phyloP scores from a whole-genome alignment of 2,797 vertebrate genomes.

The Pseudotriccus pelzelni region DNA sequence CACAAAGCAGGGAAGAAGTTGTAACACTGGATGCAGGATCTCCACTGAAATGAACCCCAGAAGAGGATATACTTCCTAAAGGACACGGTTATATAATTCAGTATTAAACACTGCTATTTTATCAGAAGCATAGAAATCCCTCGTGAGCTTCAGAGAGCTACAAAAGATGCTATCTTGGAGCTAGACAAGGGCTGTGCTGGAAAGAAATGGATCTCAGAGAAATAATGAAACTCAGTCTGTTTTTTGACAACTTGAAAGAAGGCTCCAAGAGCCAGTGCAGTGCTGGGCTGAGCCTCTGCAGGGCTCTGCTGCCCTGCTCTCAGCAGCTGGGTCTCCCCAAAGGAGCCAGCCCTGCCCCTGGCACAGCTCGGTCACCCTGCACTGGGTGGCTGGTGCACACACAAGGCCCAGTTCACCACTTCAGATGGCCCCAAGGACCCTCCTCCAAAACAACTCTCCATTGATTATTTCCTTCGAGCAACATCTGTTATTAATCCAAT shows the following conservation, averaged over 20 bases:
- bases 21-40: neutral
- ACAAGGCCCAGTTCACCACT: neutral
- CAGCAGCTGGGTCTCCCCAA: neutral
- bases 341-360: neutral
- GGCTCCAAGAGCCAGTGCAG: rapidly evolving
- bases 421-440: neutral
- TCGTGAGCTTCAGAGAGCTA: neutral
- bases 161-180: neutral
- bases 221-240: neutral
- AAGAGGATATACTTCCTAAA: neutral
- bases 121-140: neutral
- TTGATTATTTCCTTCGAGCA: constrained; percentile 7
- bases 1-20: neutral
- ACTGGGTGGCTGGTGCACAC: too few relatives aligned
- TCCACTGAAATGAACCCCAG: neutral
- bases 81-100: neutral
- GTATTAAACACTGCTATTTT: neutral
- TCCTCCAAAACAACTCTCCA: neutral
- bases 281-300: neutral
- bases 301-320: neutral
- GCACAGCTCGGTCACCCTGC: neutral
- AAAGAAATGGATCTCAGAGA: neutral
- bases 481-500: constrained; percentile 35
- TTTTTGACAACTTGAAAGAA: neutral
- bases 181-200: neutral